Base-by-base conservation (phyloP, 1,140 invertebrate species). In the Battus philenor region DNA sequence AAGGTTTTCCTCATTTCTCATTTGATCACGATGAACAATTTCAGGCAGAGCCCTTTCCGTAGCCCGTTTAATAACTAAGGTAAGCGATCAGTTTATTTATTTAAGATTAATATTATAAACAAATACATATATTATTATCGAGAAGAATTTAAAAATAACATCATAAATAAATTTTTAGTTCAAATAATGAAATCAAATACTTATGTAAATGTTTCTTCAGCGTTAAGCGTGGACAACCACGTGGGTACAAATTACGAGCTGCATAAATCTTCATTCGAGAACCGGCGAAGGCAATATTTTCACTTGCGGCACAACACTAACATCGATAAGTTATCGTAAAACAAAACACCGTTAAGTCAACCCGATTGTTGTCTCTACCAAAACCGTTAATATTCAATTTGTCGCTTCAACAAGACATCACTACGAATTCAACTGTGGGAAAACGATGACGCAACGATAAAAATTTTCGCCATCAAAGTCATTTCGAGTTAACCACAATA, bases 381-480 rank as follows among this genome's bases (percentile, higher is more conserved):
- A n/a, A n/a, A n/a, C n/a, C n/a, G n/a, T n/a, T n/a, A n/a, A n/a
- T n/a, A n/a, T n/a, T n/a, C n/a, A n/a, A n/a, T n/a, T n/a, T n/a
- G n/a, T n/a, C n/a, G n/a, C n/a, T n/a, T n/a, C n/a, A n/a, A n/a
- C n/a, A n/a, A n/a, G n/a, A n/a, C n/a, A n/a, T n/a, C n/a, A n/a
- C n/a, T 32, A 30, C 17, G 12, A 46, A 16, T 38, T 39, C 36
- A 44, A 59, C 56, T 59, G 67, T 73, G 63, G 63, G 72, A 71
- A 73, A 48, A 16, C 17, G 34, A 60, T 71, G 62, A 61, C 54
- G 69, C 65, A 71, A 68, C 44, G 49, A 33, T n/a, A 54, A 51
- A 57, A 62, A 67, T 65, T 65, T 69, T 71, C 49, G 66, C 71
- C 49, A 67, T 69, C 63, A 69, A 69, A 57, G 50, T 65, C 56